Base-by-base conservation (phyloP, 2,797 vertebrate species). In the Alectoris magna region DNA sequence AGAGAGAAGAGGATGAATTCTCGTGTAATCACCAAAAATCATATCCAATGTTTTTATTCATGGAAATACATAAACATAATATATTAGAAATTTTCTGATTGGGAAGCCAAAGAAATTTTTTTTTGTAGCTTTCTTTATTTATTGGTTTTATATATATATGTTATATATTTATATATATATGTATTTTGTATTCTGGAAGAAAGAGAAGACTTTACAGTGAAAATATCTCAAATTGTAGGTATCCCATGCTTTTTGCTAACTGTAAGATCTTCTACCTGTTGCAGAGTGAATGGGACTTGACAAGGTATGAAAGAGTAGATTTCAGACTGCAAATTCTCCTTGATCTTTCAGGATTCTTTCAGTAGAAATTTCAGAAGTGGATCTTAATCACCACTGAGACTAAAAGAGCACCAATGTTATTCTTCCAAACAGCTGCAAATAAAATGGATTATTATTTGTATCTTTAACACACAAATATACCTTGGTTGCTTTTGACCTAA, bases 121-220 rank as follows among this genome's bases (percentile, higher is more conserved):
- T 51, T 36, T 71, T 95, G 71, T 80, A 93, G 63, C 44, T 95
- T 51, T 75, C 83, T 92, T 95, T 97, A 93, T 84, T 78, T 6
- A 79, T 88, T 79, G 76, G 93, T 34, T 34, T n/a, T 34, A 34
- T 34, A 34, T 34, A 34, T 34, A 34, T 34, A 34, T 34, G 34
- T 34, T 34, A 34, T 34, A 34, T 34, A 34, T 34, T 91, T 86
- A 76, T 94, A 80, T 79, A 93, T 16, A 24, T 70, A 48, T 36
- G 3, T 0, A n/a, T 60, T 90, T 78, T 59, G 31, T 27, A 36
- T 26, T n/a, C 11, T 56, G 43, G 29, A 67, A 63, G n/a, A 66
- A 29, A 63, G 10, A 36, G 10, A 63, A 64, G 34, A 55, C 14
- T 53, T 58, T 58, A 70, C 19, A 86, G 11, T 34, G 12, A 76